phyloP scores from a whole-genome alignment of 2,888 invertebrate species.

The Dolichopus griseipennis region DNA sequence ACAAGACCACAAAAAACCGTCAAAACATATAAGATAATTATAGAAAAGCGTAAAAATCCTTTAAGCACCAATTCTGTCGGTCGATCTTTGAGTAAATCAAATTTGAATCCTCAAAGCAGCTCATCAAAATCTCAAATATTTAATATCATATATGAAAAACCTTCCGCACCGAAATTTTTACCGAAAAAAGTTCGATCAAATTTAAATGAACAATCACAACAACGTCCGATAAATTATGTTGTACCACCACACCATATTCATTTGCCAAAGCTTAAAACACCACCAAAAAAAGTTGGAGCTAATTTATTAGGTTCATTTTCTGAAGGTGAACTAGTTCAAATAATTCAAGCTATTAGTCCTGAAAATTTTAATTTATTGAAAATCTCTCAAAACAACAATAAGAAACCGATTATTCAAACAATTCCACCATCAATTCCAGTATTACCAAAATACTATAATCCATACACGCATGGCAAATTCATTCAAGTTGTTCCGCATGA shows the following conservation, averaged over 20 bases:
- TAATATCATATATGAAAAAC: neutral
- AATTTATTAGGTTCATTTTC: neutral
- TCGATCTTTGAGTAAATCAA: too few relatives aligned
- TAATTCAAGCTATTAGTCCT: neutral
- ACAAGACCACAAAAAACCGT: neutral
- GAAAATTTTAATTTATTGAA: constrained; percentile 4
- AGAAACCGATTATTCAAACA: neutral
- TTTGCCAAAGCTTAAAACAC: neutral
- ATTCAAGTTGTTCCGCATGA: neutral
- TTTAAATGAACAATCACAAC: neutral
- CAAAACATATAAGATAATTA: neutral
- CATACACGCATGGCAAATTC: neutral
- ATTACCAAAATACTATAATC: neutral
- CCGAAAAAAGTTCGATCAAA: neutral
- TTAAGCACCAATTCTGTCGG: neutral
- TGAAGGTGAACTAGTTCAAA: neutral
- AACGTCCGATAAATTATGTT: neutral
- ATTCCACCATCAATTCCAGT: neutral
- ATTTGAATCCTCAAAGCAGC: neutral
- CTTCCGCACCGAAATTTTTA: neutral
- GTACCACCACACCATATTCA: neutral
- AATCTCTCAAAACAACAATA: neutral
- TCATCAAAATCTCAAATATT: neutral
- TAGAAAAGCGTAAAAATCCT: neutral
- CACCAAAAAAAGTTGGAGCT: neutral